Percentiles rank a stretch among this genome's conserved stretches.
Conservation (phyloP, 2,797 vertebrate species). For the Sciurus carolinensis region DNA sequence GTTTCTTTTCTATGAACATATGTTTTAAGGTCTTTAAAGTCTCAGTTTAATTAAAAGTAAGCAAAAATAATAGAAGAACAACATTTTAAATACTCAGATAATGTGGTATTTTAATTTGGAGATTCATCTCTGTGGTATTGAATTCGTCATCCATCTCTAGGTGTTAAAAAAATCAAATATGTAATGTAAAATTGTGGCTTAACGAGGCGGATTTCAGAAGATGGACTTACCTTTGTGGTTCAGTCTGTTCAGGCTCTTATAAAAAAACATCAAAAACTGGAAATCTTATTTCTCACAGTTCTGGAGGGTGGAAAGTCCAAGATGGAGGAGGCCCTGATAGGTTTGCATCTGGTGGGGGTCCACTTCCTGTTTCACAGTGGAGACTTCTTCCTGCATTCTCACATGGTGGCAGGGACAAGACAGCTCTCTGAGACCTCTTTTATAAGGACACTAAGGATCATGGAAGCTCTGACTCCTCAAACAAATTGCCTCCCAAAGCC, state of each 20-base stretch:
- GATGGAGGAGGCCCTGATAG: too few species aligned
- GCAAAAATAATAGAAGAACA: not conserved
- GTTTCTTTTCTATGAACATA: not conserved
- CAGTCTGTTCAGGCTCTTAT: not conserved
- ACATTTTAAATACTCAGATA: constrained; percentile 13
- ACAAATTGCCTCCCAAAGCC: not conserved
- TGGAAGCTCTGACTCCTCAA: not conserved
- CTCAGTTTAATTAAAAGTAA: constrained; percentile 32
- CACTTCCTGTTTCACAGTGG: not conserved
- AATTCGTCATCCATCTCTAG: too few species aligned
- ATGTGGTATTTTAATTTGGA: not conserved
- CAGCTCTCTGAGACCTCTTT: not conserved
- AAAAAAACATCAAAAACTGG: not conserved
- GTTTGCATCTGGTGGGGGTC: too few species aligned
- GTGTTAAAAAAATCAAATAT: constrained; percentile 1
- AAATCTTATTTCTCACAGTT: not conserved
- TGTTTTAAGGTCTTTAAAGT: not conserved
- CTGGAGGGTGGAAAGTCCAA: not conserved
- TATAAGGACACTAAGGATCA: not conserved
- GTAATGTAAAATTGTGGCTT: not conserved
- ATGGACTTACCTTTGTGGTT: not conserved
- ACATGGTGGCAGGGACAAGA: not conserved
- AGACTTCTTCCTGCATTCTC: not conserved
- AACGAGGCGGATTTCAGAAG: not conserved
- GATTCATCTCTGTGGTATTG: not conserved